Evolutionary conservation across 2,888 invertebrate genomes (phyloP), one percentile per base, ranked within the genome.

Genomic region (Sminthurinus aureus): DNA sequence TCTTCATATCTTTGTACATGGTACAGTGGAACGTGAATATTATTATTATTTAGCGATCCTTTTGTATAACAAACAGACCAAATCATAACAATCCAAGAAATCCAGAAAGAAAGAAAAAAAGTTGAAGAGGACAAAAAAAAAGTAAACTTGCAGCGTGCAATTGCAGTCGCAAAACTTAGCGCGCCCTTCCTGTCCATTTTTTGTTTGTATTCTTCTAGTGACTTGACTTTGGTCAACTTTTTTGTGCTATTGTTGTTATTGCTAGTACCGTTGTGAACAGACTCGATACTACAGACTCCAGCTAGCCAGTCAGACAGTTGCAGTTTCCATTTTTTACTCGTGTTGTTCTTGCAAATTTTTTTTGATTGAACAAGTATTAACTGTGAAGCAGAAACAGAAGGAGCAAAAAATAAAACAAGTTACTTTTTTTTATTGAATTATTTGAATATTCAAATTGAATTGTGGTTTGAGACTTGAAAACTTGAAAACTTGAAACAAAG

Each of bases 1-100:
- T 69, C 79, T 22, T 26, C 67, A 67, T 24, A 15, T 67, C 24
- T 80, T 80, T 52, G 67, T 22, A 18, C 13, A 64, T 80, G 22
- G 67, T 22, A 18, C 13, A 64, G 22, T 20, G 20, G 67, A 22
- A 20, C 20, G 67, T 20, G 67, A 20, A 67, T 71, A 24, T 15
- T n/a, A n/a, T n/a, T 69, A 20, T 24, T 13, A 71, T 71, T 71
- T 71, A 15, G 24, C 24, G 6, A 20, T 71, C 24, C 71, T n/a
- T 66, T 11, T 71, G 24, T 12, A 22, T 24, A 71, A 6, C 13
- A 15, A 18, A n/a, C 22, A 69, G 20, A 69, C 71, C 24, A n/a
- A 18, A n/a, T 22, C 11, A 67, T 20, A 67, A 67, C 67, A 67
- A 18, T 11, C n/a, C 67, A 67, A 38, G 38, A 38, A 13, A n/a